Conservation (phyloP, 2,888 invertebrate genomes). For the Desoria tigrina region DNA sequence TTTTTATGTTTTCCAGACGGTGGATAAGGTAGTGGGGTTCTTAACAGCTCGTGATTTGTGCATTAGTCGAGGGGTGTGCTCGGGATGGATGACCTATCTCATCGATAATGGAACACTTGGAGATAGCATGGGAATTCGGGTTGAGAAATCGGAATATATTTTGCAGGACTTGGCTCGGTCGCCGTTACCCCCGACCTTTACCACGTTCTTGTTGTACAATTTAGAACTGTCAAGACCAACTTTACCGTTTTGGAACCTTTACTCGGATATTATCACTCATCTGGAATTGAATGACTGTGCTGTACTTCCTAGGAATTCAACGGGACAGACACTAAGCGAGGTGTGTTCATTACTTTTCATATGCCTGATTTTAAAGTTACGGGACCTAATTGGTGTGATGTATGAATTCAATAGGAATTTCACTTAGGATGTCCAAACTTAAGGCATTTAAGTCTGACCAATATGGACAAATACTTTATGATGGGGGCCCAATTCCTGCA, state of each 20-base stretch:
- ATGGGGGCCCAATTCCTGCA: conserved; percentile 38
- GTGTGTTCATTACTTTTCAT: too few species aligned
- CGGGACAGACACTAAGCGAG: conserved; percentile 13
- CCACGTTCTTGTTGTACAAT: conserved; percentile 33
- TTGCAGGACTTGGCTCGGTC: conserved; percentile 20
- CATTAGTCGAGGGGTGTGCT: conserved; percentile 38
- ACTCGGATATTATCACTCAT: conserved; percentile 37
- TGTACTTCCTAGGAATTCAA: conserved; percentile 35
- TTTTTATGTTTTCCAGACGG: conserved; percentile 25
- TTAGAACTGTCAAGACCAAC: conserved; percentile 31
- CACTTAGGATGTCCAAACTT: conserved; percentile 32
- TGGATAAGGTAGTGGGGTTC: conserved; percentile 36
- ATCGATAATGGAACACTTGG: conserved; percentile 12
- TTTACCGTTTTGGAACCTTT: conserved; percentile 32
- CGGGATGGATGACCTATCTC: conserved; percentile 32
- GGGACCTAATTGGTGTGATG: too few species aligned
- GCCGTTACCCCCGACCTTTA: conserved; percentile 10
- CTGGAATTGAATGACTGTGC: conserved; percentile 46
- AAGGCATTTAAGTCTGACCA: conserved; percentile 26
- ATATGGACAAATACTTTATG: conserved; percentile 38
- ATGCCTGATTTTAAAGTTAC: too few species aligned
- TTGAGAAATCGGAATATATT: conserved; percentile 20
- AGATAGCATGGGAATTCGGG: conserved; percentile 4
- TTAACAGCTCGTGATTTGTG: conserved; percentile 33
- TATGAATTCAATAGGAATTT: conserved; percentile 16